These are phyloP conservation scores for Acanthornis magna DNA, from an alignment of 2,797 vertebrate species.

Conservation along the genomic window DNA sequence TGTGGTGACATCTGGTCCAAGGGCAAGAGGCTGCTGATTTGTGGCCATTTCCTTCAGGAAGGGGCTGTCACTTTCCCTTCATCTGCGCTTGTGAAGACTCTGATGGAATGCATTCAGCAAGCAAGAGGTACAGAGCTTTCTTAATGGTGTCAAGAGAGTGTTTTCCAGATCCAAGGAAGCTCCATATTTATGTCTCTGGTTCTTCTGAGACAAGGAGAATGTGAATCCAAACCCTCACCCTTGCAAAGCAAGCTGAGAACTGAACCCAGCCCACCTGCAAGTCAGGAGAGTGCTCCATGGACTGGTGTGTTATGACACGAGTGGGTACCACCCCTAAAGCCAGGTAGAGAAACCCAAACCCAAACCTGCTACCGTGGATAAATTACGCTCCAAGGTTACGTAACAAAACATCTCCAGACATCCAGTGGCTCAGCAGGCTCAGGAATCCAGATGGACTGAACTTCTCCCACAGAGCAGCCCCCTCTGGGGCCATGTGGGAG, in stretches of 20 bases:
- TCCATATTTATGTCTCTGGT: neutral
- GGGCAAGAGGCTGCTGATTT: neutral
- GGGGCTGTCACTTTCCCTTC: neutral
- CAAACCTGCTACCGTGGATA: neutral
- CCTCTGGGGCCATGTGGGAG: neutral
- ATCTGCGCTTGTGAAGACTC: neutral
- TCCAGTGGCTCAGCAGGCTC: neutral
- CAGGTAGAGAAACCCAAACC: neutral
- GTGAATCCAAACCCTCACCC: neutral
- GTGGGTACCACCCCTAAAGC: neutral
- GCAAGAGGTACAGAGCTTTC: neutral
- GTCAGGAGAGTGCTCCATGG: neutral
- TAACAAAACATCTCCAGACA: neutral
- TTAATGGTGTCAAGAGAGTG: neutral
- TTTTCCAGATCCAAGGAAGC: neutral
- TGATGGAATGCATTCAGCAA: neutral
- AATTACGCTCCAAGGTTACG: neutral
- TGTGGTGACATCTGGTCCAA: neutral
- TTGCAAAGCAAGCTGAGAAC: neutral
- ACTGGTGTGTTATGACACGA: neutral
- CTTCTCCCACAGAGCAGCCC: neutral
- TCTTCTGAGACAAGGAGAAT: neutral
- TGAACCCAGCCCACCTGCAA: neutral
- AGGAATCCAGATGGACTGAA: neutral
- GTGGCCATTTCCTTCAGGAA: neutral